Evolutionary conservation across 37 sponge, comb jelly and placozoan genomes (phyloP).

Genomic region (Tethya wilhelma): DNA sequence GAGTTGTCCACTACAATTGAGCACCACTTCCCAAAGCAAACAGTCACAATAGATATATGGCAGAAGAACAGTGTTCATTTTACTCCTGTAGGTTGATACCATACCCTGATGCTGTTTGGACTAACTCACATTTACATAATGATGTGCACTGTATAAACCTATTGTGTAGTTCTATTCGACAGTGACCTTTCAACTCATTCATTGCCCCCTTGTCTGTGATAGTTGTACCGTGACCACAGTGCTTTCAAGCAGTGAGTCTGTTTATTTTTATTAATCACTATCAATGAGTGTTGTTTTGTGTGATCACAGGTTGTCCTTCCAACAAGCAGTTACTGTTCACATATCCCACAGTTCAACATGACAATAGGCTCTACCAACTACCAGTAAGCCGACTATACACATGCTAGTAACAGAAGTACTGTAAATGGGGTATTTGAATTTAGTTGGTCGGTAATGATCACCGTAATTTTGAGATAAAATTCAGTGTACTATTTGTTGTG

Average conservation of each 20-base stretch:
- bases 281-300: neutral
- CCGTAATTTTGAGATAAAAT: too few relatives aligned
- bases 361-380: neutral
- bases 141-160: neutral
- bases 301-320: conserved; percentile 36
- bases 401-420: too few relatives aligned
- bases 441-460: neutral
- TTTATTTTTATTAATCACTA: neutral
- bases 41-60: neutral
- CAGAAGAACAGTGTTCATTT: neutral
- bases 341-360: neutral
- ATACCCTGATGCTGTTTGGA: too few relatives aligned
- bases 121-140: too few relatives aligned
- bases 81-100: neutral
- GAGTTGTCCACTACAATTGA: neutral
- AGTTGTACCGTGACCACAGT: neutral
- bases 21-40: neutral
- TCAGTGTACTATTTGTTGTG: neutral
- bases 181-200: conserved; percentile 8
- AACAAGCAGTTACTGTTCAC: conserved; percentile 3
- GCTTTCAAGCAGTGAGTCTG: neutral
- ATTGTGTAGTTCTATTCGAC: neutral
- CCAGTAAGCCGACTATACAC: conserved; percentile 22
- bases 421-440: too few relatives aligned
- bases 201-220: conserved; percentile 1